Conservation (phyloP, 2,888 invertebrate species). For the Peribatodes rhomboidaria region DNA sequence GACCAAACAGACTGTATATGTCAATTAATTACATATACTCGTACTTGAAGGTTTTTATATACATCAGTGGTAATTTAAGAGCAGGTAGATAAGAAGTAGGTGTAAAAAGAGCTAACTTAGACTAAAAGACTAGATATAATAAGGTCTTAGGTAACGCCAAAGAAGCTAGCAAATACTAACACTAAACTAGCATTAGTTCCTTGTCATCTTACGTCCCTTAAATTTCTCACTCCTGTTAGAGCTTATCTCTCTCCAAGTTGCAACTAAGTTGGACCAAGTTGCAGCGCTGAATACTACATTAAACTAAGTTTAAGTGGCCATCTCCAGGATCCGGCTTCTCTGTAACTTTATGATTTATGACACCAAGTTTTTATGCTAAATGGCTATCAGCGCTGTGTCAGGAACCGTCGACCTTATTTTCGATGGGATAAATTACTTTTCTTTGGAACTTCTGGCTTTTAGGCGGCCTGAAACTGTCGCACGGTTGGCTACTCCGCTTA, state of each 20-base stretch:
- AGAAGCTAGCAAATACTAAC: neutral
- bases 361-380: constrained; percentile 57
- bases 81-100: too few relatives aligned
- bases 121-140: neutral
- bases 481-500: too few relatives aligned
- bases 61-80: too few relatives aligned
- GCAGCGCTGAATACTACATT: constrained; percentile 60
- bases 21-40: too few relatives aligned
- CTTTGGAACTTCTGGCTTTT: constrained; percentile 13
- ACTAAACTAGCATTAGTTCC: constrained; percentile 1
- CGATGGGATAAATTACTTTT: constrained; percentile 43
- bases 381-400: constrained; percentile 44
- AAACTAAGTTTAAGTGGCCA: constrained; percentile 66
- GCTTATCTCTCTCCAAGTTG: constrained; percentile 44
- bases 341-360: constrained; percentile 69
- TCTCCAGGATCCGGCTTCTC: constrained; percentile 53
- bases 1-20: too few relatives aligned
- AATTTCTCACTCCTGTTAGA: constrained; percentile 9
- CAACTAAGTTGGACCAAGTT: constrained; percentile 60
- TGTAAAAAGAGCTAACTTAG: too few relatives aligned
- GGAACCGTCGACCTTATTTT: constrained; percentile 47
- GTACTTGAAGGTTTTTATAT: too few relatives aligned
- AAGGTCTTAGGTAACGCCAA: neutral
- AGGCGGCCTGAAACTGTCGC: neutral
- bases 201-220: neutral